These are phyloP conservation scores for Spondyliosoma cantharus DNA, from an alignment of 2,797 vertebrate species.

Conservation along the genomic window DNA sequence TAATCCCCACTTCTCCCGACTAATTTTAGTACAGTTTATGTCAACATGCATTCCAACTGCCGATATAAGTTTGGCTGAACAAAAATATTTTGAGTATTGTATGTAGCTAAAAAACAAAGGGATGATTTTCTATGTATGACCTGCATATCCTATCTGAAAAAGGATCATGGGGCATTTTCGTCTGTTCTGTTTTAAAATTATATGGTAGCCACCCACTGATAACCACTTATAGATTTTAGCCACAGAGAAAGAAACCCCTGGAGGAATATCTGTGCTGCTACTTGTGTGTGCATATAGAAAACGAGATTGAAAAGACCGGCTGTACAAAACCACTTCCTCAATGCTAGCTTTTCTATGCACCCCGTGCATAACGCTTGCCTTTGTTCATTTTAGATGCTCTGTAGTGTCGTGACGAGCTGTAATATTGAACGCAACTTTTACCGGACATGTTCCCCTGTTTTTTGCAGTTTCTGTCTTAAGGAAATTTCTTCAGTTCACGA, in stretches of 20 bases:
- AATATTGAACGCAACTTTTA: conserved; percentile 52
- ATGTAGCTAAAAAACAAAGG: conserved; percentile 71
- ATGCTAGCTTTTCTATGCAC: conserved; percentile 73
- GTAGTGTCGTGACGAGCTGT: conserved; percentile 56
- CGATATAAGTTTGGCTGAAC: conserved; percentile 60
- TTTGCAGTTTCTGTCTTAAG: conserved; percentile 61
- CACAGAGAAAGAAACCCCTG: conserved; percentile 50
- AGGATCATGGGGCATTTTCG: conserved; percentile 38
- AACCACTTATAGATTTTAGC: conserved; percentile 59
- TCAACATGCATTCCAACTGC: conserved; percentile 58
- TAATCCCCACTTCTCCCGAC: conserved; percentile 37
- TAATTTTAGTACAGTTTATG: conserved; percentile 53
- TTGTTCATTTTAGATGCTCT: conserved; percentile 67
- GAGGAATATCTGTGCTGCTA: conserved; percentile 74
- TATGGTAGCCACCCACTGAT: conserved; percentile 49
- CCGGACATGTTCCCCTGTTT: conserved; percentile 54
- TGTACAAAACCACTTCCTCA: conserved; percentile 60
- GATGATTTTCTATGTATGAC: conserved; percentile 51
- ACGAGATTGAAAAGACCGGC: conserved; percentile 58
- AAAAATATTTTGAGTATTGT: conserved; percentile 65
- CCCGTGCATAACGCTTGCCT: conserved; percentile 71
- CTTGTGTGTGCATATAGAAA: conserved; percentile 60
- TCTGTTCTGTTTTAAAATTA: conserved; percentile 37
- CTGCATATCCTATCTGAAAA: conserved; percentile 33
- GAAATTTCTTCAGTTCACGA: conserved; percentile 66